A percentile compares a stretch with the other conserved stretches of the same genome.
Evolutionary conservation across 2,888 invertebrate genomes (phyloP).

Genomic region (Pimpla rufipes): DNA sequence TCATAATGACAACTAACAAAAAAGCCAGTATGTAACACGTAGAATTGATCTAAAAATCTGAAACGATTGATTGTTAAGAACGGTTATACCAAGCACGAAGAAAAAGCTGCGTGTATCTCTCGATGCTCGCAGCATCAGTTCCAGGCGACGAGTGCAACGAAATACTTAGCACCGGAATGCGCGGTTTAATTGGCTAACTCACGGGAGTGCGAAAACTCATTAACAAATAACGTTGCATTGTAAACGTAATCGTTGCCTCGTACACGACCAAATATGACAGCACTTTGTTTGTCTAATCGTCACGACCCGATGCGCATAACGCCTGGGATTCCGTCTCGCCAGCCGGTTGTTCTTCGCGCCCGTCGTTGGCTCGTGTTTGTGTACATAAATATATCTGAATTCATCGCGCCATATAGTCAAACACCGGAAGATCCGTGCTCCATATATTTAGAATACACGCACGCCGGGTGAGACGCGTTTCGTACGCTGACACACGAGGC

Average conservation of each 20-base stretch:
- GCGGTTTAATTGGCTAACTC: constrained; percentile 24
- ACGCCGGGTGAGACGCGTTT: neutral
- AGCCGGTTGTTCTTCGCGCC: constrained; percentile 38
- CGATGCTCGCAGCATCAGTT: neutral
- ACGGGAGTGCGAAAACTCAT: constrained; percentile 20
- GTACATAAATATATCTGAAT: neutral
- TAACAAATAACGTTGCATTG: neutral
- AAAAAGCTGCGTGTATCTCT: neutral
- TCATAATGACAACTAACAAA: too few relatives aligned
- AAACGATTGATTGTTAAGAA: too few relatives aligned
- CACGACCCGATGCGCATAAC: constrained; percentile 47
- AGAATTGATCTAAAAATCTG: too few relatives aligned
- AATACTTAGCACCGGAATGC: neutral
- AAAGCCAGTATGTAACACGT: too few relatives aligned
- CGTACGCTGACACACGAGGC: neutral
- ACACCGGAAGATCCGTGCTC: constrained; percentile 50
- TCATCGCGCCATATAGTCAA: constrained; percentile 42
- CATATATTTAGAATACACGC: constrained; percentile 35
- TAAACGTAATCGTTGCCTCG: constrained; percentile 3
- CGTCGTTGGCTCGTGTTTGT: neutral
- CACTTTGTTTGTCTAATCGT: constrained; percentile 17
- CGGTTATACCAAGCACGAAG: too few relatives aligned
- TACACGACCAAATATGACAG: constrained; percentile 23
- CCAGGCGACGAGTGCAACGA: neutral
- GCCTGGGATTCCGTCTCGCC: constrained; percentile 61